Evolutionary conservation across 2,888 invertebrate species (phyloP).

Genomic region (Sylvicola fuscatus): DNA sequence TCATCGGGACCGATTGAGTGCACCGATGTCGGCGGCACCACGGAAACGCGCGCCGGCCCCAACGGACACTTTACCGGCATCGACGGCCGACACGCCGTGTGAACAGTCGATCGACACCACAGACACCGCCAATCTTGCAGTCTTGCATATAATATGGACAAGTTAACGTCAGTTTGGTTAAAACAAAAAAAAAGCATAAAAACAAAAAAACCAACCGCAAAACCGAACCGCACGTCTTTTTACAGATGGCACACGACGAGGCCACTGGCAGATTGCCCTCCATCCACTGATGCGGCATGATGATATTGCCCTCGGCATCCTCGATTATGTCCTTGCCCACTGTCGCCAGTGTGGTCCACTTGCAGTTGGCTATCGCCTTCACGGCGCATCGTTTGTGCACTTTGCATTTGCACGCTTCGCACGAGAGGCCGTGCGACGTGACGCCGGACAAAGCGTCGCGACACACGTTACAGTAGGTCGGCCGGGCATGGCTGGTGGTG

Average conservation of each 20-base stretch:
- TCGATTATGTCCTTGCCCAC: slow-evolving; percentile 91
- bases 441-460: slow-evolving; percentile 83
- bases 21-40: slow-evolving; percentile 84
- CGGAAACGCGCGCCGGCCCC: slow-evolving; percentile 74
- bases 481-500: slow-evolving; percentile 81
- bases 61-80: slow-evolving; percentile 64
- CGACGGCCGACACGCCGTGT: slow-evolving; percentile 72
- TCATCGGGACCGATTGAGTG: slow-evolving; percentile 80
- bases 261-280: slow-evolving; percentile 93
- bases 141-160: too few relatives aligned
- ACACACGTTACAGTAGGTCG: slow-evolving; percentile 94
- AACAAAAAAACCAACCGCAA: slow-evolving; percentile 53
- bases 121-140: slow-evolving; percentile 92
- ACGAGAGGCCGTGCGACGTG: slow-evolving; percentile 87
- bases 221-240: slow-evolving; percentile 92
- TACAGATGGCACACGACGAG: slow-evolving; percentile 80
- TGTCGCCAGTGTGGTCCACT: slow-evolving; percentile 92
- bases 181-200: too few relatives aligned
- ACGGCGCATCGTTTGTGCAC: slow-evolving; percentile 90
- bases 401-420: slow-evolving; percentile 95
- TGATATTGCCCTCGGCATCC: slow-evolving; percentile 51
- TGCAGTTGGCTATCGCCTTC: slow-evolving; percentile 83
- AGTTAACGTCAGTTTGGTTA: too few relatives aligned
- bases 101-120: slow-evolving; percentile 86
- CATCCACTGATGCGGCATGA: slow-evolving; percentile 97